Base-by-base conservation (phyloP, 2,888 invertebrate genomes). In the Aleiodes testaceus region DNA sequence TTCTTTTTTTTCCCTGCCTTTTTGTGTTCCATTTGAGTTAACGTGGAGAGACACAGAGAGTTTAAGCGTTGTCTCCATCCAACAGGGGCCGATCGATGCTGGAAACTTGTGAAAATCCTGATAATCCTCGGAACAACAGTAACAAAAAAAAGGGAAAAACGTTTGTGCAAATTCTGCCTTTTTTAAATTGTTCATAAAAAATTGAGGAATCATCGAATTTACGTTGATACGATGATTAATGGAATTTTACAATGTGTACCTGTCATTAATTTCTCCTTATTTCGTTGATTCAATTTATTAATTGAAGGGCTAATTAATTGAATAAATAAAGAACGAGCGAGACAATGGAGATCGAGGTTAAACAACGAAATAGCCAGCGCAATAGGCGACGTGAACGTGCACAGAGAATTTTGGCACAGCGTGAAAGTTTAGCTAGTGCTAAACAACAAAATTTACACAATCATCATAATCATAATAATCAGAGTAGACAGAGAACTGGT, bases 381-480 rank as follows among this genome's bases (percentile, higher is more conserved):
- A 95, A 95, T 89, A 92, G 95, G 89, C 92, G 95, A 89, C 93
- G 95, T 89, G 95, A 95, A 91, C 92, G 95, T 90, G 95, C 95
- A 87, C 95, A 95, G 92, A 95, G 95, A 90, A 93, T 95, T 92
- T 94, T 94, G 90, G 94, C 94, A 88, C 94, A 94, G 90, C 92
- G 93, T 89, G 93, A 93, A 90, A 91, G 91, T 88, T 90, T 92
- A 88, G 91, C 91, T 87, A 83, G 79, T 76, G 84, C 84, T 71
- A 85, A 84, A 78, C 85, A 65, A 80, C 87, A 78, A 79, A 88
- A 72, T 50, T 75, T 83, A 63, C 80, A 79, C 22, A 76, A 74
- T 47, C 67, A 72, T 69, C 30, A 65, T 45, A 69, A 67, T 30
- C 70, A 71, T 22, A 30, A 69, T 42, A 64, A 70, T 64, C 73